These are phyloP conservation scores for Encarsia formosa DNA, from an alignment of 2,888 invertebrate species.

Conservation along the genomic window DNA sequence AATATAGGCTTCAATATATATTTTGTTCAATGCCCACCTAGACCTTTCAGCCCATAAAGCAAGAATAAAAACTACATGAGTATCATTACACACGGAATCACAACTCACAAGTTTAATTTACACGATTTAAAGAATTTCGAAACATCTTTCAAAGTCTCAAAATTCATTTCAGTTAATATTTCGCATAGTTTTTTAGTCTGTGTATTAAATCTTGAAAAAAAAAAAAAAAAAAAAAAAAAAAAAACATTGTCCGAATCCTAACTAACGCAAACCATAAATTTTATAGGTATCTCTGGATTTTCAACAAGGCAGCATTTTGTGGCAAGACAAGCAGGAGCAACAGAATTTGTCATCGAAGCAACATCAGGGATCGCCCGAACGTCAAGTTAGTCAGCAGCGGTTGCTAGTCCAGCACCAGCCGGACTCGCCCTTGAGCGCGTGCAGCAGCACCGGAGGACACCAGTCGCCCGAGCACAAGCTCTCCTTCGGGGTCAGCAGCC, in stretches of 20 bases:
- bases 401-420: neutral
- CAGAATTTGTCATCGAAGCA: conserved; percentile 7
- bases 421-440: conserved; percentile 16
- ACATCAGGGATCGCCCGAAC: conserved; percentile 13
- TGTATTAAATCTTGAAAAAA: neutral
- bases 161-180: neutral
- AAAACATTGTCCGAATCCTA: neutral
- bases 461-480: conserved; percentile 22
- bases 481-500: conserved; percentile 9
- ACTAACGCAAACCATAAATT: too few relatives aligned
- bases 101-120: too few relatives aligned
- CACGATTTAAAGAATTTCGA: too few relatives aligned
- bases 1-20: too few relatives aligned
- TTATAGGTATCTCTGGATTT: too few relatives aligned
- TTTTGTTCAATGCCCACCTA: too few relatives aligned
- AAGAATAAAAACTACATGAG: too few relatives aligned
- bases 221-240: conserved; percentile 17
- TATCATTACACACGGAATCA: too few relatives aligned
- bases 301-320: conserved; percentile 40
- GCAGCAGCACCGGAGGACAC: neutral
- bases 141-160: too few relatives aligned
- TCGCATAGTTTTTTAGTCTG: neutral
- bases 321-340: conserved; percentile 46
- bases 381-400: neutral
- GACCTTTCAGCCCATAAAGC: too few relatives aligned